These are phyloP conservation scores for Rhingia rostrata DNA, from an alignment of 2,888 invertebrate species.

Conservation along the genomic window DNA sequence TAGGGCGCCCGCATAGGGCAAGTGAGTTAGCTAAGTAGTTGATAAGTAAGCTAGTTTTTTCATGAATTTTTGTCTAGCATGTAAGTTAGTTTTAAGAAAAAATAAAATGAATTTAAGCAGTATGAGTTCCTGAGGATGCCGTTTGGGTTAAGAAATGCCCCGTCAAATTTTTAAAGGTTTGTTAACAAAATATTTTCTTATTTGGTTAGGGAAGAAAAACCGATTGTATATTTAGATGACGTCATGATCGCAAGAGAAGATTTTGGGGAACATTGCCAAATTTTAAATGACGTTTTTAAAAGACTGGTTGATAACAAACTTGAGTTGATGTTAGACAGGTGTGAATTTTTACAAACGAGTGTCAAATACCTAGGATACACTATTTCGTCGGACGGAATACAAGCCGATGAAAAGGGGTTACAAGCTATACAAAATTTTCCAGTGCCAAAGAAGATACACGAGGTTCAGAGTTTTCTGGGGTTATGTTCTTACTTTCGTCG, in stretches of 20 bases:
- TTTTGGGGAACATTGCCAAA: constrained; percentile 13
- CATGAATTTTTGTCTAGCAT: too few relatives aligned
- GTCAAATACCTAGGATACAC: constrained; percentile 26
- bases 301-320: constrained; percentile 8
- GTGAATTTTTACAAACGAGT: not conserved
- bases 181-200: not conserved
- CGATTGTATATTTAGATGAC: constrained; percentile 7
- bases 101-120: too few relatives aligned
- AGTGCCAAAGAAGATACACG: constrained; percentile 14
- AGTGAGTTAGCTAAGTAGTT: too few relatives aligned
- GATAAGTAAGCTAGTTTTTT: too few relatives aligned
- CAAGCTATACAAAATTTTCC: constrained; percentile 20
- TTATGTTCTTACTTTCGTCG: constrained; percentile 16
- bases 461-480: constrained; percentile 15
- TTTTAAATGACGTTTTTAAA: constrained; percentile 17
- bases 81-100: too few relatives aligned
- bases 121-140: too few relatives aligned
- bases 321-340: constrained; percentile 11
- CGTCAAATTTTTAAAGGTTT: not conserved
- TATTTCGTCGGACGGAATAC: too few relatives aligned
- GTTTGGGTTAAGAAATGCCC: not conserved
- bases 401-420: too few relatives aligned
- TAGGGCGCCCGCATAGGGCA: too few relatives aligned
- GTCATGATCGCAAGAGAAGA: constrained; percentile 9
- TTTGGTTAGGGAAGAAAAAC: constrained; percentile 3